These are phyloP conservation scores for Halcyon leucocephala DNA, from an alignment of 2,797 vertebrate genomes.

Conservation along the genomic window DNA sequence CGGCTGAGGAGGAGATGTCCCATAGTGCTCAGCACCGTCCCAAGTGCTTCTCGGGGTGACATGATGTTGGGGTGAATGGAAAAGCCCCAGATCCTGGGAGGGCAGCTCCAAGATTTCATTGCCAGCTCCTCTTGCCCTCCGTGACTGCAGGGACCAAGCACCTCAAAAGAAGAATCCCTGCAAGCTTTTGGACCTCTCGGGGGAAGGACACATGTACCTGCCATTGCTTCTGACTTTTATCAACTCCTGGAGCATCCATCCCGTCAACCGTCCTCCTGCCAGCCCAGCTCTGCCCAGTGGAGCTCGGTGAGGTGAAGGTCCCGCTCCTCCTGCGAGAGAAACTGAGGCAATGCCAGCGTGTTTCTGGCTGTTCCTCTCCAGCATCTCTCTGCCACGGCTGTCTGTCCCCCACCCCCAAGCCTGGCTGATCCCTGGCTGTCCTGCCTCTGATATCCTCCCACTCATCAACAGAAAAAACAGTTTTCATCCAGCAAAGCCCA, in stretches of 20 bases:
- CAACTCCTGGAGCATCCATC: fast-evolving
- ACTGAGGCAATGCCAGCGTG: neutral
- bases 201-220: neutral
- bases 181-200: neutral
- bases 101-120: neutral
- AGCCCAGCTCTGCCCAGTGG: fast-evolving
- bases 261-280: fast-evolving
- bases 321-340: neutral
- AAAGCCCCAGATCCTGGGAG: neutral
- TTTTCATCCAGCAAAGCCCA: slow-evolving; percentile 37
- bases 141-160: neutral
- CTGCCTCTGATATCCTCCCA: neutral
- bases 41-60: neutral
- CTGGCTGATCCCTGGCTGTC: neutral
- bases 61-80: neutral
- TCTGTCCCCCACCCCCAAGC: neutral
- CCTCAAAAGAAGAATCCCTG: neutral
- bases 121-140: neutral
- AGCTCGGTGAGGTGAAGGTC: fast-evolving
- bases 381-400: neutral
- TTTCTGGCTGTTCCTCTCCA: neutral
- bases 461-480: neutral
- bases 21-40: neutral
- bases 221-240: neutral
- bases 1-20: neutral